Conservation (phyloP, 2,888 invertebrate genomes). For the Neoitamus cyanurus region DNA sequence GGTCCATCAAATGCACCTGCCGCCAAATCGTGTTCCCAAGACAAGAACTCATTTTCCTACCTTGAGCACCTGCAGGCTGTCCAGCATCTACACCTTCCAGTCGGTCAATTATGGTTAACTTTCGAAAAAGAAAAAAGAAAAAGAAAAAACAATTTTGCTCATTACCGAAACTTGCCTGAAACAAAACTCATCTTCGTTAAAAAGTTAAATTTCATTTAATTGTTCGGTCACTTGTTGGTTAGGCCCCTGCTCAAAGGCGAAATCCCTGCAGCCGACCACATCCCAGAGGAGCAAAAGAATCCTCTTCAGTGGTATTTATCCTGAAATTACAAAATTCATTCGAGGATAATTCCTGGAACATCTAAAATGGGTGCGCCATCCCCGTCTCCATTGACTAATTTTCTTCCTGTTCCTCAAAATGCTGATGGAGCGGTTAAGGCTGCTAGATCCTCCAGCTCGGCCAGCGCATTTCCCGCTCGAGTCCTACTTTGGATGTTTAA, state of each 20-base stretch:
- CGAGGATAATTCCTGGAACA: neutral
- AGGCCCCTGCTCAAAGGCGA: neutral
- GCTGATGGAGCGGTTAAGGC: neutral
- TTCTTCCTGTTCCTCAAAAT: neutral
- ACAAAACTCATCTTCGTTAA: neutral
- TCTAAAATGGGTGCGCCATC: neutral
- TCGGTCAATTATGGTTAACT: neutral
- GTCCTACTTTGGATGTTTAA: constrained; percentile 2
- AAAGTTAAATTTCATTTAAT: constrained; percentile 15
- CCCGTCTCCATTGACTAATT: constrained; percentile 11
- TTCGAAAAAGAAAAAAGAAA: neutral
- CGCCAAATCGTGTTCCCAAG: neutral
- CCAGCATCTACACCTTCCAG: neutral
- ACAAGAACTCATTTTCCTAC: neutral
- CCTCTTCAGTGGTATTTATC: neutral
- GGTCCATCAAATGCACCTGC: neutral
- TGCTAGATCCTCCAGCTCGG: neutral
- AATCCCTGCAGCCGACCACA: neutral
- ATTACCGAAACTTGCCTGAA: neutral
- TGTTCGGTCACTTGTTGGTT: constrained; percentile 13
- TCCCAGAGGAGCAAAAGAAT: neutral
- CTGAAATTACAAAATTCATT: constrained; percentile 31
- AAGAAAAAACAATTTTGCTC: neutral
- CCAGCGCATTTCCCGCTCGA: neutral
- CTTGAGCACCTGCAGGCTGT: neutral